Evolutionary conservation across 64 coral and sea anemone genomes (phyloP).

Genomic region (Pocillopora verrucosa): DNA sequence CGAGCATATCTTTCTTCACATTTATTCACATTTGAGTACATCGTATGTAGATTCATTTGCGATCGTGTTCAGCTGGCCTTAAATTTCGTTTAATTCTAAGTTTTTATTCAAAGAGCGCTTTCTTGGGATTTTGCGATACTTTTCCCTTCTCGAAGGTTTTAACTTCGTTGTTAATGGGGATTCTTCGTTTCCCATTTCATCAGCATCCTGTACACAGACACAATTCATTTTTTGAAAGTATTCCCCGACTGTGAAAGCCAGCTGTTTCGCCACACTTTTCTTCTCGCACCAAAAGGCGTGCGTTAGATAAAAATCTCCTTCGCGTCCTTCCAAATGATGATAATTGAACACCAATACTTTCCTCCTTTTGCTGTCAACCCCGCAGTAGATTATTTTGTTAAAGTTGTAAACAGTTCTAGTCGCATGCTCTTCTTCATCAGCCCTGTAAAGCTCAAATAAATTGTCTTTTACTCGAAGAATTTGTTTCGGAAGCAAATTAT

Average conservation of each 20-base stretch:
- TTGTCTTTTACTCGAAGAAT: conserved; percentile 35
- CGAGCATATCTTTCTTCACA: too few relatives aligned
- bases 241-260: conserved; percentile 47
- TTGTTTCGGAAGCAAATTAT: conserved; percentile 34
- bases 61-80: too few relatives aligned
- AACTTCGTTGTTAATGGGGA: neutral
- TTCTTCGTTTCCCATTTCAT: neutral
- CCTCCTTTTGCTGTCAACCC: conserved; percentile 56
- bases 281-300: conserved; percentile 62
- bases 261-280: conserved; percentile 31
- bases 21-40: too few relatives aligned
- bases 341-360: conserved; percentile 69
- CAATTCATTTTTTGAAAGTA: conserved; percentile 31
- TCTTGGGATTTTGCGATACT: neutral
- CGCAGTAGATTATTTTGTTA: conserved; percentile 65
- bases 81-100: neutral
- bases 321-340: conserved; percentile 36
- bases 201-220: neutral
- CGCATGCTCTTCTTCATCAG: conserved; percentile 12
- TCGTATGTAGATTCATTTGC: too few relatives aligned
- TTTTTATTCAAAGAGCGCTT: neutral
- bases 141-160: neutral
- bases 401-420: conserved; percentile 22
- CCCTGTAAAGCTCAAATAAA: conserved; percentile 18
- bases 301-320: conserved; percentile 48